Base-by-base conservation (phyloP, 2,113 vertebrate species). In the Calonectris borealis region DNA sequence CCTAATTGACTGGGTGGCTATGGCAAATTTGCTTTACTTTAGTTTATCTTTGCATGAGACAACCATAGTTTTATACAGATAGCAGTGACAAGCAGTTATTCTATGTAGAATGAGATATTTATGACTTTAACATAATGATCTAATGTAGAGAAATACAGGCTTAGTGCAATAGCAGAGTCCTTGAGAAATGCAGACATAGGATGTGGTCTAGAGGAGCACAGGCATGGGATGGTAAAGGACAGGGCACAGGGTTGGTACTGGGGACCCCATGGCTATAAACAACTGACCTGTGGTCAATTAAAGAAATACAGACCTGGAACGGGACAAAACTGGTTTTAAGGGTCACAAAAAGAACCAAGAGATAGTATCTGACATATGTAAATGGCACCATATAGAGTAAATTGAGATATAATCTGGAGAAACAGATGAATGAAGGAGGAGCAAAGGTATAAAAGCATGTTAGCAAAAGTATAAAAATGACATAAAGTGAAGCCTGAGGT, bases 261-360 rank as follows among this genome's bases (percentile, higher is more conserved):
- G 15, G 24, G 6, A 46, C 1, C 8, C 8, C 25, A 26, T 6
- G n/a, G 17, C 34, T 73, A 7, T 48, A 38, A 65, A 70, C 25
- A 60, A 18, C 1, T 1, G 3, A 36, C 4, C 6, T 7, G 1
- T 13, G 21, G 10, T 31, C 15, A 51, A 18, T 55, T 46, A 57
- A 46, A 72, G n/a, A 69, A 77, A 46, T 46, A 9, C 25, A 73
- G 8, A 51, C 22, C 19, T 60, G 21, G 6, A 60, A 1, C 2
- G 14, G 16, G 17, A 36, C 9, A 70, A 70, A 75, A 26, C 3
- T 60, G 14, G 3, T 72, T 93, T 90, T 66, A 60, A 46, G 19
- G 2, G 16, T 17, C 73, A 29, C 3, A 85, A 65, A 70, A 32
- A 88, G 40, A 73, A 60, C 4, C 17, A 68, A 70, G 7, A 55